Evolutionary conservation across 2,888 invertebrate species (phyloP).

Genomic region (Phytoseiulus persimilis): DNA sequence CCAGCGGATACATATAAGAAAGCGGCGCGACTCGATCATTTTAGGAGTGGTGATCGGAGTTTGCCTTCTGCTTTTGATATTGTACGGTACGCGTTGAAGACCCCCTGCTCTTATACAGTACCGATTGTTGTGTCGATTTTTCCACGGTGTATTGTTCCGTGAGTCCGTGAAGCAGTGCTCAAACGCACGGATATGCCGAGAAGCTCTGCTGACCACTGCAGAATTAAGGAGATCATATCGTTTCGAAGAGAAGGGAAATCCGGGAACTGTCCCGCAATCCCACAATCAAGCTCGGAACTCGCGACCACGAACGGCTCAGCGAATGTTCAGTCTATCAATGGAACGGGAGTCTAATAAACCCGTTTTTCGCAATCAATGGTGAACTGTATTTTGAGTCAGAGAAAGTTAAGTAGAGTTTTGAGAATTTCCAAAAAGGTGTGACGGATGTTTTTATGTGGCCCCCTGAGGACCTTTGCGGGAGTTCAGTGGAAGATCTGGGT

Average conservation of each 20-base stretch:
- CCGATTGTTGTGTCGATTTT: not conserved
- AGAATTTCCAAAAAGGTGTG: too few relatives aligned
- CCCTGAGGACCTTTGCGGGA: too few relatives aligned
- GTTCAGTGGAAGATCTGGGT: too few relatives aligned
- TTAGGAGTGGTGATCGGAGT: constrained; percentile 75
- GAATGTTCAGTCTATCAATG: too few relatives aligned
- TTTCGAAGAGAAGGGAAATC: not conserved
- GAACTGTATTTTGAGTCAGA: too few relatives aligned
- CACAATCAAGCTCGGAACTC: too few relatives aligned
- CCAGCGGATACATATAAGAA: constrained; percentile 87
- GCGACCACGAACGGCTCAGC: too few relatives aligned
- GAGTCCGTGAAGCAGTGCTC: not conserved
- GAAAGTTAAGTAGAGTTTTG: too few relatives aligned
- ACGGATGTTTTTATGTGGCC: too few relatives aligned
- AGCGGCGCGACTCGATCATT: constrained; percentile 85
- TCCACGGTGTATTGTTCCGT: not conserved
- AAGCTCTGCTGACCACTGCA: not conserved
- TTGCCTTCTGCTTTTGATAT: constrained; percentile 75
- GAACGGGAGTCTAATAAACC: too few relatives aligned
- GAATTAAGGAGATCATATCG: not conserved
- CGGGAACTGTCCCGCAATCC: too few relatives aligned
- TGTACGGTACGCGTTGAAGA: not conserved
- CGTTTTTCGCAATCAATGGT: too few relatives aligned
- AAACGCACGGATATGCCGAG: not conserved
- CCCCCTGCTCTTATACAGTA: not conserved